Base-by-base conservation (phyloP, 2,888 invertebrate genomes). In the Perizoma flavofasciatum region DNA sequence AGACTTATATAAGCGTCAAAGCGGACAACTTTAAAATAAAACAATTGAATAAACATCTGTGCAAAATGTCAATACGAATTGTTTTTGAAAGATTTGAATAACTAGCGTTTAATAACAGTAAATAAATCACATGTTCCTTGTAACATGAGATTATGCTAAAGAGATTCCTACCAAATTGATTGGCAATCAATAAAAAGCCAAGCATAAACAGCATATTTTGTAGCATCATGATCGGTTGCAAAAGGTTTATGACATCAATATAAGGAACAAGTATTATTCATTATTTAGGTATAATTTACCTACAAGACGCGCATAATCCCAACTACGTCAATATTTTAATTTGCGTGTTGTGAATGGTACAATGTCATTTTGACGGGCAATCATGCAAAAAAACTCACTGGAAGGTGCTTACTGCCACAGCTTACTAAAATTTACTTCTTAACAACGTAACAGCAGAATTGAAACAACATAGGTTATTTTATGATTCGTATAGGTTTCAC, bases 311-410 rank as follows among this genome's bases (percentile, higher is more conserved):
- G 49, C 49, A 11, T 11, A 37, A 37, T 39, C 35, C 35, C 7
- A 49, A 49, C 41, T 11, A 52, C 39, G 45, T 52, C 52, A 52
- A 44, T 45, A 35, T 37, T 46, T 37, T 47, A 40, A 47, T 54
- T 34, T 46, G 39, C 22, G 22, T 10, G 46, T 41, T 55, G 48
- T 49, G 41, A 48, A 55, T 55, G 49, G 49, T 37, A 49, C n/a
- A 32, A 7, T 43, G 5, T 33, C 44, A 37, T 39, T 55, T 44
- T 49, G 49, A 44, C 49, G 33, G 22, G 10, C 39, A 49, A 55
- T 50, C 39, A 50, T 43, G 34, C 33, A 50, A 22, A 6, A 5
- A 39, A 39, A 5, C 34, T 39, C 5, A 7, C 11, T 6, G 34
- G 34, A 5, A n/a, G 33, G 39, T 39, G 3, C 1, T 37, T 22